A percentile compares a stretch with the other conserved stretches of the same genome.
Conservation (phyloP, 2,888 invertebrate species). For the Tuta absoluta region DNA sequence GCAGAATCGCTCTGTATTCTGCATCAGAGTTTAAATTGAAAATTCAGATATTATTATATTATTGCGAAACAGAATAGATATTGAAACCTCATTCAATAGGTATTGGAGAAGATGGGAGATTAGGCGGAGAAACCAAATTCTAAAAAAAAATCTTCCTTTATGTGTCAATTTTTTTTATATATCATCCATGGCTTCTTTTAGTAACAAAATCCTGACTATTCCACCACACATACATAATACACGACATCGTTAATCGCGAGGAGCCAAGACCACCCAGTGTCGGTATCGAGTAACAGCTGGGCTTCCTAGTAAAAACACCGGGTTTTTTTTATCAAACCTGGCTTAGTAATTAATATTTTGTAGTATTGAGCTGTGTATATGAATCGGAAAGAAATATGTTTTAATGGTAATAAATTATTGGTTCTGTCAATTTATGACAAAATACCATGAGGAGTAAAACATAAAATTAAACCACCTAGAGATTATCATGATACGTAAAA, state of each 20-base stretch:
- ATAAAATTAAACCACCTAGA: no score
- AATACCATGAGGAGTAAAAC: no score
- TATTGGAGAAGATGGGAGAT: no score
- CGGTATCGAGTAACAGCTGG: slow-evolving; percentile 13
- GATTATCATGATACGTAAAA: no score
- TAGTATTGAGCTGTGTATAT: neutral
- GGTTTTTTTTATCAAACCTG: neutral
- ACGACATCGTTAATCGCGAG: slow-evolving; percentile 14
- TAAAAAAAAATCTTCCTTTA: no score
- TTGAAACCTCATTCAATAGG: no score
- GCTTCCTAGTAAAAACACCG: slow-evolving; percentile 12
- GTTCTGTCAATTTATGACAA: neutral
- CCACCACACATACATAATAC: slow-evolving; percentile 15
- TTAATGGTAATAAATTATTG: neutral
- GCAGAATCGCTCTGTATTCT: slow-evolving; percentile 1
- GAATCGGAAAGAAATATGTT: neutral
- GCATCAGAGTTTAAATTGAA: neutral
- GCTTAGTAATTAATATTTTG: slow-evolving; percentile 9
- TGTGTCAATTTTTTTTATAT: no score
- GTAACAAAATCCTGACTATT: slow-evolving; percentile 14
- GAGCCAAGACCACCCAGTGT: slow-evolving; percentile 10
- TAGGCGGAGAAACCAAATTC: no score
- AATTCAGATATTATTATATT: neutral
- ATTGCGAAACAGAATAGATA: no score
- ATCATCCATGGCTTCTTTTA: slow-evolving; percentile 1